A percentile compares a stretch with the other conserved stretches of the same genome.
phyloP scores from a whole-genome alignment of 2,888 invertebrate species.

The Patella caerulea region DNA sequence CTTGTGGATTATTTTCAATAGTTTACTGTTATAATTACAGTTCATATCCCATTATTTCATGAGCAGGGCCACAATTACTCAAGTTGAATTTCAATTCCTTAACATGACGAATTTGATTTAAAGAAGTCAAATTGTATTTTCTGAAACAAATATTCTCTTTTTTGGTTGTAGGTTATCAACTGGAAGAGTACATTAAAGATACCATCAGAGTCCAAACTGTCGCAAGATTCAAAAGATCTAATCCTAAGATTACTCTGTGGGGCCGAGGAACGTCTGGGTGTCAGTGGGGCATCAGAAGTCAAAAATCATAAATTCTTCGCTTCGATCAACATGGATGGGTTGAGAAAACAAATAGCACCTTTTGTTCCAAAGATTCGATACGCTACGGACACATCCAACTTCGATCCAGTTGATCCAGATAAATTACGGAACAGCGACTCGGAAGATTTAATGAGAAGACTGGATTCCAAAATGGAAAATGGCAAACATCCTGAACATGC shows the following conservation, averaged over 20 bases:
- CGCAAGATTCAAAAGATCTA: slow-evolving; percentile 89
- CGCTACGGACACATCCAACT: slow-evolving; percentile 94
- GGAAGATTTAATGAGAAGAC: slow-evolving; percentile 47
- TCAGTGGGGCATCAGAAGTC: slow-evolving; percentile 90
- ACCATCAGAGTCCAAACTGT: slow-evolving; percentile 88
- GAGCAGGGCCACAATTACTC: too few relatives aligned
- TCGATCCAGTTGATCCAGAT: slow-evolving; percentile 59
- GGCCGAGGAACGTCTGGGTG: slow-evolving; percentile 89
- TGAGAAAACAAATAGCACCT: slow-evolving; percentile 90
- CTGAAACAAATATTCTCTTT: slow-evolving; percentile 13
- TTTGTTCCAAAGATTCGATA: slow-evolving; percentile 94
- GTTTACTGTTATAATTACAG: too few relatives aligned
- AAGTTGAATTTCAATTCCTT: too few relatives aligned
- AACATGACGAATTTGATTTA: too few relatives aligned
- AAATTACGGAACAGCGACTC: slow-evolving; percentile 59
- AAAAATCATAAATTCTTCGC: slow-evolving; percentile 93
- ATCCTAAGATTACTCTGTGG: slow-evolving; percentile 92
- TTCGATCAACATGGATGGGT: slow-evolving; percentile 89
- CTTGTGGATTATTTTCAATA: too few relatives aligned
- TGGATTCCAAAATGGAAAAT: too few relatives aligned
- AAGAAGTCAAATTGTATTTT: not conserved
- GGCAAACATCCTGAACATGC: slow-evolving; percentile 86
- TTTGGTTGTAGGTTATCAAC: slow-evolving; percentile 86
- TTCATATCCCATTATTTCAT: too few relatives aligned
- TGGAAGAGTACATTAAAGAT: slow-evolving; percentile 95